Percentiles rank a stretch among this genome's conserved stretches.
Conservation (phyloP, 2,888 invertebrate genomes). For the Watsonalla cultraria region DNA sequence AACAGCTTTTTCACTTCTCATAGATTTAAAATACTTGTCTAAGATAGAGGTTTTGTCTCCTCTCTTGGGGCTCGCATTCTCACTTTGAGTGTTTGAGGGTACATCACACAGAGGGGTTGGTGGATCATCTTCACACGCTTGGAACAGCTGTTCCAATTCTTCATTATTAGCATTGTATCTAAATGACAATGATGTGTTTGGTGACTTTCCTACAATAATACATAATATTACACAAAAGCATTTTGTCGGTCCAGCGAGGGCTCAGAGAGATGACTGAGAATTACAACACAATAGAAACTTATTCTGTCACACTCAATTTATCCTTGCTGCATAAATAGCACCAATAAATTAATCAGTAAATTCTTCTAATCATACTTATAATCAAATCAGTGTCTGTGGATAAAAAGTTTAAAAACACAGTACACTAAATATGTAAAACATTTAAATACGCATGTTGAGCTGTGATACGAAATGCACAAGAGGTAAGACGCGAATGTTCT, state of each 20-base stretch:
- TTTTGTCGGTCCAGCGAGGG: too few relatives aligned
- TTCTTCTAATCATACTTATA: too few relatives aligned
- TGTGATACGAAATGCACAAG: conserved; percentile 6
- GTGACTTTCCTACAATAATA: conserved; percentile 58
- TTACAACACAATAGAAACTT: conserved; percentile 5
- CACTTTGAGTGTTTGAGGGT: conserved; percentile 47
- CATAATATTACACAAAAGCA: not conserved
- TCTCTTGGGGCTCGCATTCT: conserved; percentile 66
- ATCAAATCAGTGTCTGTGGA: too few relatives aligned
- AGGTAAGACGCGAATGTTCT: conserved; percentile 13
- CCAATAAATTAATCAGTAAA: too few relatives aligned
- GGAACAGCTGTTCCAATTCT: conserved; percentile 83
- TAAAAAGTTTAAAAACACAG: too few relatives aligned
- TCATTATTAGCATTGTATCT: conserved; percentile 88
- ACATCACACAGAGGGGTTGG: conserved; percentile 69
- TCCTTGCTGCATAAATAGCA: not conserved
- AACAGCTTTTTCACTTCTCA: conserved; percentile 48
- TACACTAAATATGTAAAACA: not conserved
- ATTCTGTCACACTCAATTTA: conserved; percentile 6
- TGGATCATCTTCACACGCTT: conserved; percentile 79
- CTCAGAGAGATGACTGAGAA: not conserved
- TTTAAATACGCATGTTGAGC: conserved; percentile 17
- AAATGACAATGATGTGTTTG: conserved; percentile 77
- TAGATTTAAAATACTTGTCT: conserved; percentile 74
- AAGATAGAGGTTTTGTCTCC: conserved; percentile 67